Conservation (phyloP, 2,888 invertebrate genomes). For the Hyposoter didymator region DNA sequence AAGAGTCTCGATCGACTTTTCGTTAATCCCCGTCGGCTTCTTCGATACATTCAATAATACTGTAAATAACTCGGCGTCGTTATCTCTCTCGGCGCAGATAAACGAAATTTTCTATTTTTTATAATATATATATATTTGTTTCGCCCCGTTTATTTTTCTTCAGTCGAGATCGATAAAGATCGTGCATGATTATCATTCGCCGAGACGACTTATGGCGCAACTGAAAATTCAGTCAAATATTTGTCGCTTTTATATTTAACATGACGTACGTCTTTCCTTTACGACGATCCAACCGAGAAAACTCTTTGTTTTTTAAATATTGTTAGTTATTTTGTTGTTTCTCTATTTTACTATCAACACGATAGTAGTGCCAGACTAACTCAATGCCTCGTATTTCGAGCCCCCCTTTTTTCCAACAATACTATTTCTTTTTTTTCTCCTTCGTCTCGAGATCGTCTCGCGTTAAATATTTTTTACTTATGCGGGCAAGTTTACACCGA, state of each 20-base stretch:
- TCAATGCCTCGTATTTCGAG: slow-evolving; percentile 54
- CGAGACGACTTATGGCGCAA: slow-evolving; percentile 48
- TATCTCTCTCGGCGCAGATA: slow-evolving; percentile 56
- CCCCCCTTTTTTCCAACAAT: slow-evolving; percentile 31
- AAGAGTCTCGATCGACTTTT: slow-evolving; percentile 33
- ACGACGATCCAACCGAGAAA: slow-evolving; percentile 27
- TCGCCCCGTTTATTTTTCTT: slow-evolving; percentile 15
- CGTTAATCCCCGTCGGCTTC: slow-evolving; percentile 45
- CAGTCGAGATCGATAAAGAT: slow-evolving; percentile 52
- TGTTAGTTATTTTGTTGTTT: slow-evolving; percentile 28
- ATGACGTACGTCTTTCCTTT: slow-evolving; percentile 24
- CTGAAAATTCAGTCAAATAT: slow-evolving; percentile 38
- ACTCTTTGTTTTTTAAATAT: slow-evolving; percentile 29
- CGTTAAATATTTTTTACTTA: slow-evolving; percentile 18
- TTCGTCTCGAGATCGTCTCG: background rate
- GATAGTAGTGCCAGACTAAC: slow-evolving; percentile 67
- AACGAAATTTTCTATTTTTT: slow-evolving; percentile 40
- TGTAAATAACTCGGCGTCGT: slow-evolving; percentile 64
- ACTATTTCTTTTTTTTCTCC: slow-evolving; percentile 9
- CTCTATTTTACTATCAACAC: slow-evolving; percentile 62
- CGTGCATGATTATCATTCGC: slow-evolving; percentile 61
- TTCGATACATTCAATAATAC: slow-evolving; percentile 68
- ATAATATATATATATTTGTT: background rate
- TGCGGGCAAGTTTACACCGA: slow-evolving; percentile 30
- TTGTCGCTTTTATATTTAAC: slow-evolving; percentile 1